Base-by-base conservation (phyloP, 2,888 invertebrate genomes). In the Drosophila lutescens region DNA sequence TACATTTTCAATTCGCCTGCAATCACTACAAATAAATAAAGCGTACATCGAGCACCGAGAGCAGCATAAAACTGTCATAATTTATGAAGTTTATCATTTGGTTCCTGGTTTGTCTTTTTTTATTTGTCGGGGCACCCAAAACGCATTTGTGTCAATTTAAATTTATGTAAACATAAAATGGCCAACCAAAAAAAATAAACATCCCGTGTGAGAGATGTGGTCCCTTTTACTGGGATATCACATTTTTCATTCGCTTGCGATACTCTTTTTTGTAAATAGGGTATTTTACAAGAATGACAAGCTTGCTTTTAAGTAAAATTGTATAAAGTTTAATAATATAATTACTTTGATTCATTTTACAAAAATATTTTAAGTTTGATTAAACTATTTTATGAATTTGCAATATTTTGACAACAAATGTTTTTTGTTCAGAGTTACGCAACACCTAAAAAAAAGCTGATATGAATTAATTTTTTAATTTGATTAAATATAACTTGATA, bases 141-240 rank as follows among this genome's bases (percentile, higher is more conserved):
- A 77, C 82, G 78, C 75, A 87, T 85, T 87, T 87, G 74, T 79
- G 88, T 87, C 88, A 85, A 85, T 85, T 85, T 85, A 87, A 85
- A 85, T 85, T 85, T 87, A 85, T 85, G 88, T 87, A 85, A 87
- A 84, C 85, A 84, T 74, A 68, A 86, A 86, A 83, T 79, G 76
- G 73, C 77, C 79, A 70, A 51, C 26, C 57, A n/a, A 30, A 44
- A 57, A 6, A 34, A 23, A 55, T n/a, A 62, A 49, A 46, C 20
- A 20, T 44, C 38, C 70, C 41, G 62, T 47, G 46, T 49, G 70
- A 47, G 60, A 55, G 46, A 55, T 70, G 55, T 40, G 62, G 72
- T 72, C 65, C 53, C 40, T 50, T 47, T 47, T 55, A 47, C 50
- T 53, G 54, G 47, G 55, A 55, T 76, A 76, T 61, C 72, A 73